Conservation (phyloP, 2,113 vertebrate species). For the Urocolius indicus region DNA sequence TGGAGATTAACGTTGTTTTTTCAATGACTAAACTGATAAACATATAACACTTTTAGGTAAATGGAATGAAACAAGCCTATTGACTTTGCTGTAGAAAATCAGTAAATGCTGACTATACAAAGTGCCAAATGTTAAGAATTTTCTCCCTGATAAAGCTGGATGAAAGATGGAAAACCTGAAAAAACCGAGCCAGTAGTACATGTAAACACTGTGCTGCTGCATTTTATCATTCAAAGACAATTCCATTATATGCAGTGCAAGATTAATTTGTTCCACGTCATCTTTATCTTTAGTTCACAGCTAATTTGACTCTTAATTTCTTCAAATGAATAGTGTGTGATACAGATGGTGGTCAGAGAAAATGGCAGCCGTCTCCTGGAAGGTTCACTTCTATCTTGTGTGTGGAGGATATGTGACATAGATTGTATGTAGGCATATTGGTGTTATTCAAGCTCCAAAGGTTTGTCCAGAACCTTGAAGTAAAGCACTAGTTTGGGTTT, state of each 20-base stretch:
- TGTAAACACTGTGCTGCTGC: background rate
- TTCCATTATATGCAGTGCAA: background rate
- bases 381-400: background rate
- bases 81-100: background rate
- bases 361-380: background rate
- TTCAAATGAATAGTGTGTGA: background rate
- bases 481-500: background rate
- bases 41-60: background rate
- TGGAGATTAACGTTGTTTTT: background rate
- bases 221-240: background rate
- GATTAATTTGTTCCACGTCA: background rate
- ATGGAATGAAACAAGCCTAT: background rate
- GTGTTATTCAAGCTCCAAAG: background rate
- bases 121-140: background rate
- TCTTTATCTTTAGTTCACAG: background rate
- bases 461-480: background rate
- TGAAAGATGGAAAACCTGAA: background rate
- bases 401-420: background rate
- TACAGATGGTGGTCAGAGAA: background rate
- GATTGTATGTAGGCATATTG: background rate
- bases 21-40: background rate
- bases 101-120: background rate
- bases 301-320: background rate
- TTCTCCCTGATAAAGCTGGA: background rate
- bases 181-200: background rate